Conservation (phyloP, 2,888 invertebrate species). For the Polia nebulosa region DNA sequence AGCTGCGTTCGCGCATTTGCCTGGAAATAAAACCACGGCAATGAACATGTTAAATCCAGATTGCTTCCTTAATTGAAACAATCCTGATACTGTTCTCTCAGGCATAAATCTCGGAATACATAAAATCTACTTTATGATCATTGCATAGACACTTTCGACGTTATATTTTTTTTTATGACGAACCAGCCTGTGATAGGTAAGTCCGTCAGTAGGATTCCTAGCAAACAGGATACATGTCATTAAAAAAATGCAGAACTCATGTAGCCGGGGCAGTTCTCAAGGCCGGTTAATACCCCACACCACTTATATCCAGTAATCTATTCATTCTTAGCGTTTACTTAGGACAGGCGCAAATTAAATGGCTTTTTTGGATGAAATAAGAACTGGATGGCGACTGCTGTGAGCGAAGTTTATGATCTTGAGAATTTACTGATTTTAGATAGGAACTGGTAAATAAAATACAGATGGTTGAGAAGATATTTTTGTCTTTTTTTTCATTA, state of each 20-base stretch:
- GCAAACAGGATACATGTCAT: slow-evolving; percentile 54
- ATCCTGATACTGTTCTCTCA: background rate
- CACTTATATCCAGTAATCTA: slow-evolving; percentile 68
- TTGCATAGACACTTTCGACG: slow-evolving; percentile 23
- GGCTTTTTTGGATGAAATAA: slow-evolving; percentile 46
- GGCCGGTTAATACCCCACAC: slow-evolving; percentile 70
- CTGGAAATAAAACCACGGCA: slow-evolving; percentile 4
- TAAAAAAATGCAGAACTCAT: slow-evolving; percentile 50
- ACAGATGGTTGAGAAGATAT: background rate
- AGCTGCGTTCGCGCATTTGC: background rate
- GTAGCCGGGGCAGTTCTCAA: slow-evolving; percentile 59
- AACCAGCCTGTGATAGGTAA: slow-evolving; percentile 29
- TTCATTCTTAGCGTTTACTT: slow-evolving; percentile 65
- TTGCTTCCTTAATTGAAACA: slow-evolving; percentile 11
- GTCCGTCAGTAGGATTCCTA: slow-evolving; percentile 51
- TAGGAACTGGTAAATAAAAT: slow-evolving; percentile 10
- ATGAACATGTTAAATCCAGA: slow-evolving; percentile 4
- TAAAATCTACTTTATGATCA: slow-evolving; percentile 14
- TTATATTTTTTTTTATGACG: slow-evolving; percentile 39
- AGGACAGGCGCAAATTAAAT: slow-evolving; percentile 53
- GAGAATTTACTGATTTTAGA: slow-evolving; percentile 29
- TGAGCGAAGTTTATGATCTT: slow-evolving; percentile 44
- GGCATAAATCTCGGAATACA: slow-evolving; percentile 2
- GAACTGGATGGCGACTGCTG: slow-evolving; percentile 11
- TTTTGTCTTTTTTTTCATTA: background rate